These are phyloP conservation scores for Harpagus bidentatus DNA, from an alignment of 2,113 vertebrate genomes.

Conservation along the genomic window DNA sequence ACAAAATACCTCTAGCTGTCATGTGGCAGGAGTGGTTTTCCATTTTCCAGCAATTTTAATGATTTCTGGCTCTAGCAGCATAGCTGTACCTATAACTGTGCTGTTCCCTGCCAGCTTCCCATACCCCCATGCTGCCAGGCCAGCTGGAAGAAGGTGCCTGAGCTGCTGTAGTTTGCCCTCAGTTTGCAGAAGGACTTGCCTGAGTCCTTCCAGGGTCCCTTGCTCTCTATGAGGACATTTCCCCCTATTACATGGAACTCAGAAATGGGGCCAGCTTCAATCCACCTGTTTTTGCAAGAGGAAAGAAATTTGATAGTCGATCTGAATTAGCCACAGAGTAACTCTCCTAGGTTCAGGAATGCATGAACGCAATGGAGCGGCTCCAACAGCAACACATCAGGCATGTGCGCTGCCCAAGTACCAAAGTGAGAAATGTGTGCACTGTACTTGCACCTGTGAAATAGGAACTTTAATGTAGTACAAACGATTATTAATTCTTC, in stretches of 20 bases:
- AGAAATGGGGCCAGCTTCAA: background rate
- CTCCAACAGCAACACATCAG: accelerated
- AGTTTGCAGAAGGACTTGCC: background rate
- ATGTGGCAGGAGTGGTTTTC: accelerated
- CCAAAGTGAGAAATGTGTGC: background rate
- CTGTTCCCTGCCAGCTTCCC: background rate
- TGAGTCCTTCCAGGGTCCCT: background rate
- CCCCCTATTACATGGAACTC: background rate
- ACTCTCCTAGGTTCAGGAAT: accelerated
- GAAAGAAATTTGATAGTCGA: background rate
- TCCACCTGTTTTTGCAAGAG: background rate
- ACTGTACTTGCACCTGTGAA: background rate
- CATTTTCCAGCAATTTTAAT: background rate
- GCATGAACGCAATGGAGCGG: background rate
- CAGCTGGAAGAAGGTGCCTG: background rate
- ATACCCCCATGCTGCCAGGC: accelerated
- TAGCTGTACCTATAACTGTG: accelerated
- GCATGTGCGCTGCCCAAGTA: background rate
- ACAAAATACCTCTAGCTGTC: background rate
- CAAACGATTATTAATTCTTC: background rate
- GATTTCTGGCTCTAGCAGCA: background rate
- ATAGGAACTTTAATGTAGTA: background rate
- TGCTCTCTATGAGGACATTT: background rate
- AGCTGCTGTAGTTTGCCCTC: too few relatives aligned
- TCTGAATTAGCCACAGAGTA: background rate